Evolutionary conservation across 2,888 invertebrate species (phyloP).

Genomic region (Seira musarum): DNA sequence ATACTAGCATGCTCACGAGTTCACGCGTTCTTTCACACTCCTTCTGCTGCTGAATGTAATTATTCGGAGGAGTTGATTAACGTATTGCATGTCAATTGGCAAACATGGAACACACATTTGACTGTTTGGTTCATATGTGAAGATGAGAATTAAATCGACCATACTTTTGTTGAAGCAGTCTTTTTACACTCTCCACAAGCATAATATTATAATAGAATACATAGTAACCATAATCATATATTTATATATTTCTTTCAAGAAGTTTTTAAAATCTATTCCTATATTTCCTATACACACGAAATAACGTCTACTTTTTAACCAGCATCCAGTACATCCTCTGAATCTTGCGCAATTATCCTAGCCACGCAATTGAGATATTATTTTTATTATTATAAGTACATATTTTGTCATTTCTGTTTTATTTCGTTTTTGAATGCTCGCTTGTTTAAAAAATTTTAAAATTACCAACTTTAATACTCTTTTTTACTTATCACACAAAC

Average conservation of each 20-base stretch:
- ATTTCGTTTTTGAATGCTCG: not conserved
- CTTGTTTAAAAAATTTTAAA: not conserved
- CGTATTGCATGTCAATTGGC: not conserved
- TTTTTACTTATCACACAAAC: not conserved
- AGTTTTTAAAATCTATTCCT: too few species aligned
- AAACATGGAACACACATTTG: not conserved
- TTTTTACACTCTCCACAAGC: conserved; percentile 25
- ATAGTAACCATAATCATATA: not conserved
- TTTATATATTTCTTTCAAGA: too few species aligned
- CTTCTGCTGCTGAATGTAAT: not conserved
- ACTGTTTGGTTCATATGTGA: not conserved
- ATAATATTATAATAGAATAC: not conserved
- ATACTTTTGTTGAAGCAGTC: conserved; percentile 39
- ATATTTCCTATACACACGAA: not conserved
- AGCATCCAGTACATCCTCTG: not conserved
- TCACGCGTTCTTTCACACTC: not conserved
- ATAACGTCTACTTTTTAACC: not conserved
- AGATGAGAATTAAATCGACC: conserved; percentile 1
- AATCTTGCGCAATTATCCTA: not conserved
- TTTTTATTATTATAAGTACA: conserved; percentile 35
- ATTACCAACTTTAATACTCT: not conserved
- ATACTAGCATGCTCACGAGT: conserved; percentile 44
- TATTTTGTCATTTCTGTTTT: conserved; percentile 17
- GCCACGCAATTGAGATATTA: conserved; percentile 53
- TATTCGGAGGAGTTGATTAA: not conserved